These are phyloP conservation scores for Araneus ventricosus DNA, from an alignment of 1,140 invertebrate species.

Conservation along the genomic window DNA sequence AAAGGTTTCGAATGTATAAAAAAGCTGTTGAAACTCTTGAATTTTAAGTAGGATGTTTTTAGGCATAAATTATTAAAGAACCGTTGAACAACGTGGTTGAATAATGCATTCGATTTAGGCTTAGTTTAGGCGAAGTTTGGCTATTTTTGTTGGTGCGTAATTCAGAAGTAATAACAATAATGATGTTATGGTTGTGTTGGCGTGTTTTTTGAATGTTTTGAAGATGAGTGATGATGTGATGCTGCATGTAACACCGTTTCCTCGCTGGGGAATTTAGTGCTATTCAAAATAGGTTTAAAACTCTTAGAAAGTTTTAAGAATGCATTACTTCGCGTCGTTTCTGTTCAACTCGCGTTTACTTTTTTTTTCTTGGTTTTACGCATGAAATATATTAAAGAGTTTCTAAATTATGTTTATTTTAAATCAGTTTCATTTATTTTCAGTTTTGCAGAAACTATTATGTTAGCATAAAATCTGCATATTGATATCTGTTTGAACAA, in stretches of 20 bases:
- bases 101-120: neutral
- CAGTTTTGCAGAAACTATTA: neutral
- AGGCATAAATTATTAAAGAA: slow-evolving; percentile 13
- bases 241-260: neutral
- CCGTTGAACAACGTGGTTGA: neutral
- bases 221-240: neutral
- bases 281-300: neutral
- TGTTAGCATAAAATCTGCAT: too few relatives aligned
- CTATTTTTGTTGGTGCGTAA: neutral
- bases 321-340: too few relatives aligned
- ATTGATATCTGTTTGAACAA: too few relatives aligned
- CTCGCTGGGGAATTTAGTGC: neutral
- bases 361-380: too few relatives aligned
- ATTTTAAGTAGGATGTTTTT: neutral
- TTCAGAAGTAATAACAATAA: neutral
- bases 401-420: neutral
- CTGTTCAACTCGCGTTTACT: too few relatives aligned
- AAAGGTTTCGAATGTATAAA: neutral
- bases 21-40: neutral
- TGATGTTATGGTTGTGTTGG: neutral
- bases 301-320: neutral
- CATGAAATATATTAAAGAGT: too few relatives aligned
- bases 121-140: neutral
- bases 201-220: neutral
- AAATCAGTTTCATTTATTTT: neutral